These are phyloP conservation scores for Huso huso DNA, from an alignment of 2,797 vertebrate species.

Conservation along the genomic window DNA sequence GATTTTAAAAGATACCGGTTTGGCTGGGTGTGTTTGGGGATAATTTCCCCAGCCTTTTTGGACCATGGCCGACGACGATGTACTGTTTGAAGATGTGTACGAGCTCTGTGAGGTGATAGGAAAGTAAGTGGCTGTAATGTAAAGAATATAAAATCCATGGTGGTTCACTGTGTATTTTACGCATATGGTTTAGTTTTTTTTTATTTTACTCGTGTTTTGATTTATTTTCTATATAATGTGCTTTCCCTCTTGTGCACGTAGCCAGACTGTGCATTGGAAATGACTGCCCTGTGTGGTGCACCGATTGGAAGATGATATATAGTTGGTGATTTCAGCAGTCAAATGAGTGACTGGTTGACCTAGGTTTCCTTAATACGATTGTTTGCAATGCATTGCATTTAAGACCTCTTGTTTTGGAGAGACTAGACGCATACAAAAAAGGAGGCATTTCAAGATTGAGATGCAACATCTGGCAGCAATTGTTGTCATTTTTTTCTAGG, in stretches of 20 bases:
- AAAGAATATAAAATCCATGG: constrained; percentile 19
- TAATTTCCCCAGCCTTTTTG: constrained; percentile 55
- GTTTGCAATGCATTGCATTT: neutral
- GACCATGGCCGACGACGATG: constrained; percentile 99
- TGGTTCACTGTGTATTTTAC: no score
- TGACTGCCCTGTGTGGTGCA: constrained; percentile 1
- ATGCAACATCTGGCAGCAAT: neutral
- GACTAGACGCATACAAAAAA: neutral
- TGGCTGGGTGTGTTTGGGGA: constrained; percentile 42
- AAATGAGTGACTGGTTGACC: neutral
- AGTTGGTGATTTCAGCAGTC: neutral
- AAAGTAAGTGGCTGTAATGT: constrained; percentile 73
- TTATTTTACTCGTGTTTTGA: no score
- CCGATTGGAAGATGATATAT: constrained; percentile 7
- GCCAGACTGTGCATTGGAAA: neutral
- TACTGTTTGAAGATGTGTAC: constrained; percentile 97
- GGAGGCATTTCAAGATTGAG: constrained; percentile 7
- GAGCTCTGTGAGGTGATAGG: constrained; percentile 98
- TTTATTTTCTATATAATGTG: no score
- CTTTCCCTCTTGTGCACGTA: no score
- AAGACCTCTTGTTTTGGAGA: neutral
- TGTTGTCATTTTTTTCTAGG: neutral
- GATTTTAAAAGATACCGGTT: constrained; percentile 28
- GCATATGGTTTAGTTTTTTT: no score
- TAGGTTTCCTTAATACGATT: neutral